Conservation (phyloP, 2,888 invertebrate species). For the Parnassius glacialis region DNA sequence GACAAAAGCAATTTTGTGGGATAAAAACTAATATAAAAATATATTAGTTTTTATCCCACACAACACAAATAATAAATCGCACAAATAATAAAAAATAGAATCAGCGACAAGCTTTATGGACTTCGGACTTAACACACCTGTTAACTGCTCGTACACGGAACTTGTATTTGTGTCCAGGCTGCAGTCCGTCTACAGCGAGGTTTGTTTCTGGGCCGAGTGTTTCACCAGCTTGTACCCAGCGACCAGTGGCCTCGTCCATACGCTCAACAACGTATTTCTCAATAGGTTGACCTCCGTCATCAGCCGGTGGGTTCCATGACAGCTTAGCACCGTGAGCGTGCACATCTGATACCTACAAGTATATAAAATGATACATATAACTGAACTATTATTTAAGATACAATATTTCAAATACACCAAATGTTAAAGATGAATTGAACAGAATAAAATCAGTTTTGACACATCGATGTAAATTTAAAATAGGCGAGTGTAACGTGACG, state of each 20-base stretch:
- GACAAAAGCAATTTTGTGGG: background rate
- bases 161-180: constrained; percentile 97
- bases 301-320: constrained; percentile 95
- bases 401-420: too few relatives aligned
- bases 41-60: too few relatives aligned
- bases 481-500: too few relatives aligned
- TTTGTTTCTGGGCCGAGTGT: constrained; percentile 91
- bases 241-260: constrained; percentile 95
- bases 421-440: too few relatives aligned
- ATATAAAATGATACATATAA: too few relatives aligned
- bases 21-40: too few relatives aligned
- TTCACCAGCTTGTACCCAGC: constrained; percentile 96
- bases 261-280: constrained; percentile 97
- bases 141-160: constrained; percentile 98
- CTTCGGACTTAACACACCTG: constrained; percentile 72
- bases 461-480: too few relatives aligned
- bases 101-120: background rate
- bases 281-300: constrained; percentile 96
- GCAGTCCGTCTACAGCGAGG: constrained; percentile 90
- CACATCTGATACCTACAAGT: constrained; percentile 84
- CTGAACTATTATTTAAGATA: too few relatives aligned
- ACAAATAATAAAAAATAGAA: background rate
- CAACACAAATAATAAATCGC: too few relatives aligned
- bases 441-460: too few relatives aligned
- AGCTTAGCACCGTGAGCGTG: constrained; percentile 94